Base-by-base conservation (phyloP, 2,797 vertebrate genomes). In the Babyrousa celebensis region DNA sequence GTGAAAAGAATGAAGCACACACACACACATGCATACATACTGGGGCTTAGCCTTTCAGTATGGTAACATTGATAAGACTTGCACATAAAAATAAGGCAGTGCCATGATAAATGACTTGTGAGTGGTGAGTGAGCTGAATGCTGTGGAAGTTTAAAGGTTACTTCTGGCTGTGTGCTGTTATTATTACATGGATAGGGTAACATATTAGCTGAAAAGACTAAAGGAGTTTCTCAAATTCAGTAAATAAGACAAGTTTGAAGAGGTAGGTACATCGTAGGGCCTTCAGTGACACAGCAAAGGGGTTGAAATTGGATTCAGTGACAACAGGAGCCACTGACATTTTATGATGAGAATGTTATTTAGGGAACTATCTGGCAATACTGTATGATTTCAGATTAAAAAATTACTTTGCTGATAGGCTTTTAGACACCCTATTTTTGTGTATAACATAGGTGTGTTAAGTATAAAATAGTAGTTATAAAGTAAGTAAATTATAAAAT, bases 361-460 rank as follows among this genome's bases (percentile, higher is more conserved):
- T 67, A 17, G 20, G 52, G 75, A 85, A 58, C 43, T 83, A 68
- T 52, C 58, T 96, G 62, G 36, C 36, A 89, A 12, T 71, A 87
- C 56, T 85, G 18, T 80, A 20, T 93, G 68, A 89, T 93, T 88
- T 85, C 54, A 80, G n/a, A 62, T 72, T n/a, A 63, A 84, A 77
- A 85, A 84, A 15, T 89, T 43, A 83, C 36, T 85, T 95, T 80
- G 36, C 29, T 80, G 32, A 36, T 56, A 85, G 36, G 29, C 54
- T 86, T 86, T 60, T 71, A 75, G 62, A 62, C 1, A 23, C 2
- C 20, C 18, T 5, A 48, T 16, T 93, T 96, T 86, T 48, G 0
- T 52, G 23, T 85, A 89, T 58, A 85, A 90, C n/a, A 74, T 58
- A 40, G 14, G 20, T 67, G 6, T 54, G 15, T 86, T 67, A 84